Evolutionary conservation across 1,140 invertebrate genomes (phyloP).

Genomic region (Drosophila pseudoananassae): DNA sequence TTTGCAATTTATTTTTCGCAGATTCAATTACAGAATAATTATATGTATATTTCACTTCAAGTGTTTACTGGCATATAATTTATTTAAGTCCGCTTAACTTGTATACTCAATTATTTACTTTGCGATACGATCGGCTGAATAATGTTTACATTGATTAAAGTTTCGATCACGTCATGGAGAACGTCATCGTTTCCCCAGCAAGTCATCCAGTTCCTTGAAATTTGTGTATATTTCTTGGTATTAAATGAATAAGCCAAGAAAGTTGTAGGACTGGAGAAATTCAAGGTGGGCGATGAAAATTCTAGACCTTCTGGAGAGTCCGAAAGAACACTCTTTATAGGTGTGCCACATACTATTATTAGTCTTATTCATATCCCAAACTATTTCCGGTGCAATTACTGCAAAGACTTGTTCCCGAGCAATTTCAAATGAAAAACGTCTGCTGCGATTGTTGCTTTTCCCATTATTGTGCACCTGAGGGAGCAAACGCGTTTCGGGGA

Average conservation of each 20-base stretch:
- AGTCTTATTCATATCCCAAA: conserved; percentile 26
- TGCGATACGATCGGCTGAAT: conserved; percentile 40
- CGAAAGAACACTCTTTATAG: neutral
- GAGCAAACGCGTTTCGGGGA: conserved; percentile 25
- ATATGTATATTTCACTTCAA: conserved; percentile 31
- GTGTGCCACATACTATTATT: too few species aligned
- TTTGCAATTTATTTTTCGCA: conserved; percentile 7
- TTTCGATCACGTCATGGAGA: conserved; percentile 40
- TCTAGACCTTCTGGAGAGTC: neutral
- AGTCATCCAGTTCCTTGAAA: conserved; percentile 34
- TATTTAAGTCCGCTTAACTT: conserved; percentile 40
- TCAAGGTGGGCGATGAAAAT: conserved; percentile 2
- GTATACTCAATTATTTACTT: conserved; percentile 31
- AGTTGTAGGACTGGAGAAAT: conserved; percentile 9
- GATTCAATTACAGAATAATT: conserved; percentile 41
- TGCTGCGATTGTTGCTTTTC: neutral
- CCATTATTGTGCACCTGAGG: neutral
- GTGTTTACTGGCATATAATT: conserved; percentile 25
- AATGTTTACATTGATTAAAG: conserved; percentile 47
- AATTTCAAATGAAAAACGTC: conserved; percentile 2
- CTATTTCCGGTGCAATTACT: conserved; percentile 33
- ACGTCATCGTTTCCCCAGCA: conserved; percentile 34
- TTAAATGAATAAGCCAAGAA: conserved; percentile 22
- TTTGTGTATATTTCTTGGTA: conserved; percentile 21
- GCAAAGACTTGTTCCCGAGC: conserved; percentile 5